A percentile compares a stretch with the other conserved stretches of the same genome.
Conservation (phyloP, 2,797 vertebrate species). For the Melopsittacus undulatus region DNA sequence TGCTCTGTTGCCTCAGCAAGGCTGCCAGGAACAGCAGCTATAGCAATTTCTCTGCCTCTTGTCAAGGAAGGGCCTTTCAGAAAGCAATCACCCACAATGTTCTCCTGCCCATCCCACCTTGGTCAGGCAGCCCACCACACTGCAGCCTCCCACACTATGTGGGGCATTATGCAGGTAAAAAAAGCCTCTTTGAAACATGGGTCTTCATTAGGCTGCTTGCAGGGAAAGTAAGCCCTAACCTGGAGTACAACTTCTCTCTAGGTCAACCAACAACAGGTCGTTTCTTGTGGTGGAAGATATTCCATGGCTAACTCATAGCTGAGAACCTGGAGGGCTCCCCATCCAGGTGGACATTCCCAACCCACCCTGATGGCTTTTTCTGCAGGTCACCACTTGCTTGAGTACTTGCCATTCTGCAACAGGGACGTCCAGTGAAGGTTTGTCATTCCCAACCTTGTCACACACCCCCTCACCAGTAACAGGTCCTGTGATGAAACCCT, state of each 20-base stretch:
- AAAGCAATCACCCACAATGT: background rate
- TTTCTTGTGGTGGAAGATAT: background rate
- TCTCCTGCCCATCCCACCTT: background rate
- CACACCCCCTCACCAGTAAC: rapidly evolving
- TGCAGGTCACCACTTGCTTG: background rate
- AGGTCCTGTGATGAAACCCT: background rate
- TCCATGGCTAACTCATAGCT: background rate
- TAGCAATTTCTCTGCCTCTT: slow-evolving; percentile 23
- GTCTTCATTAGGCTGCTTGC: background rate
- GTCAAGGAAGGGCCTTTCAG: background rate
- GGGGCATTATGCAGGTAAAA: background rate
- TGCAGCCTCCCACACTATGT: background rate
- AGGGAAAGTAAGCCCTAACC: background rate
- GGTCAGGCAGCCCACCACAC: background rate
- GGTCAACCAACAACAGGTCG: background rate
- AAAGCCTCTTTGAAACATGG: background rate
- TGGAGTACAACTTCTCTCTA: background rate
- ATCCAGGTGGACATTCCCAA: background rate
- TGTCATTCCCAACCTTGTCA: background rate
- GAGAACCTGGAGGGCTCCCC: background rate
- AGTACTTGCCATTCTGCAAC: background rate
- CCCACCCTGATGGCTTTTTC: background rate
- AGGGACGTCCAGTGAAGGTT: background rate
- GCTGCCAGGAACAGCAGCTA: slow-evolving; percentile 55
- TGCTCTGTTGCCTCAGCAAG: background rate